A percentile compares a stretch with the other conserved stretches of the same genome.
phyloP scores from a whole-genome alignment of 2,113 vertebrate species.

The Willisornis vidua region DNA sequence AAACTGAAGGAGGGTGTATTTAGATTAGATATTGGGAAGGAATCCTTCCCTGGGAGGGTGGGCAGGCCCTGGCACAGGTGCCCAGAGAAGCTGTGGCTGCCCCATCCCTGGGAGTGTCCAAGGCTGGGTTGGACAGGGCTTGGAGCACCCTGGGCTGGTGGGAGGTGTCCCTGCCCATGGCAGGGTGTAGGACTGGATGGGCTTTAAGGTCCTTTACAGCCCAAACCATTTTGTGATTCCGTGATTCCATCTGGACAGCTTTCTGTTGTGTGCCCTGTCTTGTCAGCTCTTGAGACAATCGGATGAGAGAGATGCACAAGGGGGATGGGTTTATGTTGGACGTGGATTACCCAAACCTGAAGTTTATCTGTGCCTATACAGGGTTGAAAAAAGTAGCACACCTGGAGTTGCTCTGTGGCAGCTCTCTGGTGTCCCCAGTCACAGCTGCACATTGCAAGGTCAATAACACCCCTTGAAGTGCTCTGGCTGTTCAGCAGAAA shows the following conservation, averaged over 20 bases:
- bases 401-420: background rate
- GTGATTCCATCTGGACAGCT: background rate
- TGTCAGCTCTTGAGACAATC: background rate
- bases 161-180: background rate
- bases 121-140: fast-evolving
- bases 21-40: background rate
- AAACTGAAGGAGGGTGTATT: background rate
- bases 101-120: background rate
- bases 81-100: background rate
- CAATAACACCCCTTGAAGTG: background rate
- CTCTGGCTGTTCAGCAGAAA: background rate
- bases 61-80: background rate
- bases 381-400: background rate
- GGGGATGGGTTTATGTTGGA: background rate
- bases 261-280: background rate
- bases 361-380: background rate
- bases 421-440: background rate
- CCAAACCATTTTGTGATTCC: background rate
- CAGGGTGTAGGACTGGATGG: background rate
- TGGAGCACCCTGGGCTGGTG: fast-evolving
- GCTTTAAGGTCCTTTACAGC: background rate
- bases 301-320: background rate
- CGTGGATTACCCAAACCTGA: background rate
- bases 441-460: background rate
- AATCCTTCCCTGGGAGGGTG: background rate